Evolutionary conservation across 2,888 invertebrate species (phyloP), one percentile per base, ranked within the genome.

Genomic region (Electrophaes corylata): DNA sequence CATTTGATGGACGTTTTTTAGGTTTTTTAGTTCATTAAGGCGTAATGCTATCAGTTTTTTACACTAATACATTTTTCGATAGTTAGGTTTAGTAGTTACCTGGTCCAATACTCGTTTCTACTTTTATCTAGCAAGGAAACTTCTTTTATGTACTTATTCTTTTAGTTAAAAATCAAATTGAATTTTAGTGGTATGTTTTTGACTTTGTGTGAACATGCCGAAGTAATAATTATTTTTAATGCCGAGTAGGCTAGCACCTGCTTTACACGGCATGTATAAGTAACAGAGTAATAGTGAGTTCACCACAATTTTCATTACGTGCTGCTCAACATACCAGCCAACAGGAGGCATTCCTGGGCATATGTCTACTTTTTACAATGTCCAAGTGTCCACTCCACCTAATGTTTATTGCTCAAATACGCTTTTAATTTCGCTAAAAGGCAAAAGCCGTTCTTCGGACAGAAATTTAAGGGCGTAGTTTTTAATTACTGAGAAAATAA

Each of bases 281-380:
- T 73, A 72, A 70, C 46, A n/a, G 33, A 52, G 55, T 56, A 45
- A 54, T 60, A 35, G 52, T 49, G 44, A 47, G 57, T 54, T 49
- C 31, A 48, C 55, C 46, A 19, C 54, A 46, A 37, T 46, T 86
- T 88, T 83, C 86, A 86, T 86, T 88, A 84, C 83, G 62, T 68
- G 64, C 84, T 84, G 87, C 71, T 88, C 87, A 87, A 81, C 82
- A 87, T 88, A 84, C 84, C 85, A 54, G 56, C 48, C 85, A 51
- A 56, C 48, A 48, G 51, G 39, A 57, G 40, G 58, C 60, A 67
- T 67, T 65, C 61, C 60, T 45, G 51, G 46, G 57, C 62, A 64
- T 57, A 57, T 62, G 62, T 60, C 48, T 50, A 65, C 59, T 64
- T 67, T 69, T 69, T 67, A 66, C 67, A 64, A 49, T 60, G 61